phyloP scores from a whole-genome alignment of 2,888 invertebrate species.

The Synergus laeviventris region DNA sequence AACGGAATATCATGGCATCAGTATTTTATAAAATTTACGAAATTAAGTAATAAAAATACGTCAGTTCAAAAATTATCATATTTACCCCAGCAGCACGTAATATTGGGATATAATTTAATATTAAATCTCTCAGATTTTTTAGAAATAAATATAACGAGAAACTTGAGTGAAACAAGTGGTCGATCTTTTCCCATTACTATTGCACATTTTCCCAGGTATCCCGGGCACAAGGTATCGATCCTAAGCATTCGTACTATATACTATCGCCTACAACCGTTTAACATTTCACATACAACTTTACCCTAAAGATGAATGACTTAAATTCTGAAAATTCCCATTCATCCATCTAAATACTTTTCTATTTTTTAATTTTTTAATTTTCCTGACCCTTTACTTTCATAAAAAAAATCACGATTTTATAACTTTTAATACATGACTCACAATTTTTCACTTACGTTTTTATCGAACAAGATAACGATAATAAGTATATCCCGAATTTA shows the following conservation, averaged over 20 bases:
- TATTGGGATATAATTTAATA: background rate
- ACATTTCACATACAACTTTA: background rate
- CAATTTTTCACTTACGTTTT: background rate
- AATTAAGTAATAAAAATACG: background rate
- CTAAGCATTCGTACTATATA: constrained; percentile 54
- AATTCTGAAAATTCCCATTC: background rate
- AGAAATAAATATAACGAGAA: background rate
- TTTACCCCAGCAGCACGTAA: too few relatives aligned
- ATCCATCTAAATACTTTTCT: background rate
- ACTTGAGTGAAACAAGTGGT: background rate
- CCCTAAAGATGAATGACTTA: background rate
- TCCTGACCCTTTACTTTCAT: background rate
- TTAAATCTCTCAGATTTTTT: background rate
- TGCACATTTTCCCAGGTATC: constrained; percentile 57
- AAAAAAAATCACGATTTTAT: background rate
- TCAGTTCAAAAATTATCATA: background rate
- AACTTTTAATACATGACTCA: background rate
- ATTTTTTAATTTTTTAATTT: background rate
- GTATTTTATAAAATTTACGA: background rate
- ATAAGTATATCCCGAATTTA: too few relatives aligned
- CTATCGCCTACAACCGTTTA: constrained; percentile 49
- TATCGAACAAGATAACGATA: background rate
- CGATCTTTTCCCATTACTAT: constrained; percentile 47
- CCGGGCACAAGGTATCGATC: constrained; percentile 61
- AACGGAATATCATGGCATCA: background rate